Evolutionary conservation across 2,888 invertebrate genomes (phyloP).

Genomic region (Vanessa cardui): DNA sequence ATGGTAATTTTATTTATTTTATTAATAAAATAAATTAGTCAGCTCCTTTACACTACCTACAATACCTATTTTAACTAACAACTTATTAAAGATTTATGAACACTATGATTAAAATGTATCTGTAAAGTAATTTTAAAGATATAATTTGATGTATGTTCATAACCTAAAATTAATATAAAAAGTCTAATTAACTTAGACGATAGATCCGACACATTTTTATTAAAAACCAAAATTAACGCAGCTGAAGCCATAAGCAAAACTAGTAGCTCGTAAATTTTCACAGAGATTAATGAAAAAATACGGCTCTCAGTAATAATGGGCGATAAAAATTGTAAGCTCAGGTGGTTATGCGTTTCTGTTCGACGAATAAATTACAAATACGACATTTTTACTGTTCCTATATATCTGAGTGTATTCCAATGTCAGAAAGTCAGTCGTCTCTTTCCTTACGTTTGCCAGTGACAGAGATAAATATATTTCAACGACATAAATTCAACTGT

Average conservation of each 20-base stretch:
- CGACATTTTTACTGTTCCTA: slow-evolving; percentile 46
- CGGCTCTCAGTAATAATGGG: slow-evolving; percentile 38
- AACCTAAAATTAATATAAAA: too few relatives aligned
- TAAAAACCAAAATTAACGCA: not conserved
- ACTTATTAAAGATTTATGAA: too few relatives aligned
- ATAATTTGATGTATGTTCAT: too few relatives aligned
- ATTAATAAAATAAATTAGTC: too few relatives aligned
- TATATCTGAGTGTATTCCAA: slow-evolving; percentile 20
- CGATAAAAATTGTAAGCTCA: slow-evolving; percentile 49
- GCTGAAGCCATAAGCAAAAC: not conserved
- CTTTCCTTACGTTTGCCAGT: slow-evolving; percentile 33
- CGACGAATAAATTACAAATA: slow-evolving; percentile 54
- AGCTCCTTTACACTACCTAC: too few relatives aligned
- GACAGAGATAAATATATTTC: slow-evolving; percentile 35
- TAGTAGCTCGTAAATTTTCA: slow-evolving; percentile 33
- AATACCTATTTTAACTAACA: too few relatives aligned
- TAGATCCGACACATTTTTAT: not conserved
- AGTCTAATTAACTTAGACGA: not conserved
- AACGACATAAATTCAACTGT: not conserved
- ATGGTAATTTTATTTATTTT: too few relatives aligned
- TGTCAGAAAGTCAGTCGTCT: slow-evolving; percentile 1
- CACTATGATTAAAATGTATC: too few relatives aligned
- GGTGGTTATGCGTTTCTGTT: slow-evolving; percentile 50
- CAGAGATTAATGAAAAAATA: slow-evolving; percentile 41
- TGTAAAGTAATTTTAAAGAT: too few relatives aligned